Base-by-base conservation (phyloP, 2,113 vertebrate species). In the Galemys pyrenaicus region DNA sequence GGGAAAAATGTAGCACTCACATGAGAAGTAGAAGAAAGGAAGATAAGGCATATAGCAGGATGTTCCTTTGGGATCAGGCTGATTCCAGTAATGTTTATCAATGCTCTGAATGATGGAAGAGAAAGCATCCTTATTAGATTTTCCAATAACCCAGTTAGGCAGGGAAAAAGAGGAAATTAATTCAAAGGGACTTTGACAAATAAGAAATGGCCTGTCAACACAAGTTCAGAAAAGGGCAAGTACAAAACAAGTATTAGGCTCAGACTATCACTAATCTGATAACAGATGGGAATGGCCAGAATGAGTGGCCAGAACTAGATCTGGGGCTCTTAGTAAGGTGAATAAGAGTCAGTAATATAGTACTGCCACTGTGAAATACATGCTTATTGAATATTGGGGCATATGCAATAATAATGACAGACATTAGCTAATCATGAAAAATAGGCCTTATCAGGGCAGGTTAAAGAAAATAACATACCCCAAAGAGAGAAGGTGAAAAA, bases 191-290 rank as follows among this genome's bases (percentile, higher is more conserved):
- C 60, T 96, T 95, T 96, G 91, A 95, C 83, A 96, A 97, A 94
- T 89, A 96, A 96, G 91, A 96, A 96, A 96, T 89, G 51, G 49
- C 60, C 70, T 95, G 89, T 95, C 94, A 96, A 89, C 90, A 96
- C 74, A 95, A 95, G 60, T 91, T 94, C 87, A 96, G 75, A 94
- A 96, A 88, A 94, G 37, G 86, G 64, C 79, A 95, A 91, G 51
- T 60, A 35, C 44, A 86, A 91, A 94, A 44, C 26, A 91, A 93
- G 26, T 88, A 96, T 95, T 91, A 92, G 78, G 35, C 64, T 95
- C 39, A 91, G 74, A 75, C 44, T 71, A 92, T 95, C 51, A 58
- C 58, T 89, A 95, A 91, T 82, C 41, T 88, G 44, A 94, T 65
- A 90, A 73, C 81, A 87, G 68, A 96, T 68, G 16, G 41, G 60